Evolutionary conservation across 2,888 invertebrate genomes (phyloP).

Genomic region (Rhamnusium bicolor): DNA sequence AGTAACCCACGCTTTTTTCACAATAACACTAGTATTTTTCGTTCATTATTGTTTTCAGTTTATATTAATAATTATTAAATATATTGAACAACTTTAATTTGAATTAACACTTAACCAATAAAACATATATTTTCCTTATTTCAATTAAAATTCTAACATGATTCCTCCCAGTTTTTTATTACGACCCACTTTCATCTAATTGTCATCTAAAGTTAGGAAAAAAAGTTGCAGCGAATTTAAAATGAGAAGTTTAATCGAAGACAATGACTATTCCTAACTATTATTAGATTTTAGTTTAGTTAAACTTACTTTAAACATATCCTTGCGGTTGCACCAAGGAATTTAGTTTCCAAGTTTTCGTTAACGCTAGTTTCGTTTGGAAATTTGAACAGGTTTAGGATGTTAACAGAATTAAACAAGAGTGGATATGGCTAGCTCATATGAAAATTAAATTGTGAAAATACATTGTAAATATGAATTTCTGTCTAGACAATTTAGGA

Average conservation of each 20-base stretch:
- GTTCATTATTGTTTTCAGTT: no score
- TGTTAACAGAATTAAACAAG: background rate
- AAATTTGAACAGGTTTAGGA: background rate
- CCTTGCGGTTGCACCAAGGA: background rate
- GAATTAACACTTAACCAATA: background rate
- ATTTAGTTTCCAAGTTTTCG: background rate
- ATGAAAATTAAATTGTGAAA: background rate
- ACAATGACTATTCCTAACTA: conserved; percentile 46
- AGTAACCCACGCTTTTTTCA: no score
- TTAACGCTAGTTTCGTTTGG: background rate
- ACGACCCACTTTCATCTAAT: background rate
- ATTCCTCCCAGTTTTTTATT: background rate
- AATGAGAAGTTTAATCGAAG: conserved; percentile 45
- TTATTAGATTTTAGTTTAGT: conserved; percentile 45
- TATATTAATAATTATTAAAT: no score
- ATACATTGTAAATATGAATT: no score
- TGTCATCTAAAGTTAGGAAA: conserved; percentile 16
- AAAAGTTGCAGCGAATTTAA: conserved; percentile 38
- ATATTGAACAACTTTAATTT: no score
- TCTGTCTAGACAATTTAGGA: no score
- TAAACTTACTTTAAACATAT: conserved; percentile 19
- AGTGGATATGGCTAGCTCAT: background rate
- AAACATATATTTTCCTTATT: background rate
- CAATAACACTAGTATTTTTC: no score
- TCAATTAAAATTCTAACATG: background rate